phyloP scores from a whole-genome alignment of 2,888 invertebrate species.

The Himalopsyche kuldschensis region DNA sequence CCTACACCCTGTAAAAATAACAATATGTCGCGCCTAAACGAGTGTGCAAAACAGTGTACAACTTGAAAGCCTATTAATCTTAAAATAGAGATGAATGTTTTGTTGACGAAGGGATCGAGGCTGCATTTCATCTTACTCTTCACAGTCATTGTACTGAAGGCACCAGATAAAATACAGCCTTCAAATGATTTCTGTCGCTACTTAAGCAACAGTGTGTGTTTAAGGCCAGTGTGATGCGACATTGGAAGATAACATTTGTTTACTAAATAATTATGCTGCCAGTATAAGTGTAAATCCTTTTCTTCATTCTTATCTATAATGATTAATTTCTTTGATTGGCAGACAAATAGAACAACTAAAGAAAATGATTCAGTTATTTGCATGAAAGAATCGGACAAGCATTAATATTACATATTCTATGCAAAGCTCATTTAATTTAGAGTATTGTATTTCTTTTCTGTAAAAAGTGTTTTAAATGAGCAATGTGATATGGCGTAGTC shows the following conservation, averaged over 20 bases:
- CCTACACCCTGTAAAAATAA: not conserved
- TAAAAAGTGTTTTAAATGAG: too few relatives aligned
- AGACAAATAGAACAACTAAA: not conserved
- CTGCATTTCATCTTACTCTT: not conserved
- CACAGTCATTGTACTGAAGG: not conserved
- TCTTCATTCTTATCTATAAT: not conserved
- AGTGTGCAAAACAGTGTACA: not conserved
- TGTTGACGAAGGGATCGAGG: not conserved
- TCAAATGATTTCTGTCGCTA: not conserved
- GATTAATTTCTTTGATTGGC: not conserved
- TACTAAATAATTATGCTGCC: not conserved
- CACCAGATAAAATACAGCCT: not conserved
- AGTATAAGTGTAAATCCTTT: not conserved
- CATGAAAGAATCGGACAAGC: too few relatives aligned
- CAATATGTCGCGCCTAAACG: not conserved
- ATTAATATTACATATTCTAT: too few relatives aligned
- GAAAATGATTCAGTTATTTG: too few relatives aligned
- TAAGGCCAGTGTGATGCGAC: not conserved
- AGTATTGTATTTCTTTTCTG: too few relatives aligned
- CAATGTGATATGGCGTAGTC: too few relatives aligned
- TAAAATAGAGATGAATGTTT: not conserved
- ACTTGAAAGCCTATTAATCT: not conserved
- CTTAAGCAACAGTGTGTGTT: not conserved
- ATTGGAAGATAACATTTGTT: not conserved
- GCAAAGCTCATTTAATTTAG: too few relatives aligned